A percentile compares a stretch with the other conserved stretches of the same genome.
Evolutionary conservation across 2,797 vertebrate genomes (phyloP).

Genomic region (Sitta carolinensis): DNA sequence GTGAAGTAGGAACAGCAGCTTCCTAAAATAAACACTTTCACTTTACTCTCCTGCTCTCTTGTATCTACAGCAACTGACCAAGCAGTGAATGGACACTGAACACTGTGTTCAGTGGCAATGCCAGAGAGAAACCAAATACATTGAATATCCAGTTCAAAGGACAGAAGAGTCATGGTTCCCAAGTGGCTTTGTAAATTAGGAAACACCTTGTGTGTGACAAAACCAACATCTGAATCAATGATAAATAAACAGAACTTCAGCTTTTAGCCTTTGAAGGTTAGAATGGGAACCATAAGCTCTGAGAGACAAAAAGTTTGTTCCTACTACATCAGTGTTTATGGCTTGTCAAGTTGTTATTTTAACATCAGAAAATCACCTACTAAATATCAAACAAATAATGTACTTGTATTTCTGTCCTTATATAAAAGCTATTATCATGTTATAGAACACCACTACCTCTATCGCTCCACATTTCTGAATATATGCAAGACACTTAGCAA

Average conservation of each 20-base stretch:
- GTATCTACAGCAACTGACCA: neutral
- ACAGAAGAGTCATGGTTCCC: neutral
- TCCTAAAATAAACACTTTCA: neutral
- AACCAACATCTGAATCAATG: neutral
- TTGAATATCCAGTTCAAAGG: no score
- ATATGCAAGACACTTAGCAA: neutral
- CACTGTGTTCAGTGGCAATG: neutral
- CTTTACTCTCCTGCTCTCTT: neutral
- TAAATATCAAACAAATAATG: neutral
- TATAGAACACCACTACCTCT: neutral
- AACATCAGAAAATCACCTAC: neutral
- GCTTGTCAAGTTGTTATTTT: neutral
- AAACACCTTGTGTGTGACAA: neutral
- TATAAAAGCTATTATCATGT: neutral
- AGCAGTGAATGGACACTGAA: neutral
- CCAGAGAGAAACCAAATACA: neutral
- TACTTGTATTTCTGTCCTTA: neutral
- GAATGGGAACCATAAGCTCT: neutral
- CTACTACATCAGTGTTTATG: neutral
- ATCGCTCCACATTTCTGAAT: rapidly evolving
- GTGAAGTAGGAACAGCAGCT: neutral
- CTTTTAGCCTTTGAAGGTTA: neutral
- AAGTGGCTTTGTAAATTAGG: neutral
- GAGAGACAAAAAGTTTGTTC: neutral
- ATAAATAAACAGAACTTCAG: neutral